Evolutionary conservation across 2,113 vertebrate species (phyloP), one percentile per base, ranked within the genome.

Genomic region (Cranoglanis bouderius): DNA sequence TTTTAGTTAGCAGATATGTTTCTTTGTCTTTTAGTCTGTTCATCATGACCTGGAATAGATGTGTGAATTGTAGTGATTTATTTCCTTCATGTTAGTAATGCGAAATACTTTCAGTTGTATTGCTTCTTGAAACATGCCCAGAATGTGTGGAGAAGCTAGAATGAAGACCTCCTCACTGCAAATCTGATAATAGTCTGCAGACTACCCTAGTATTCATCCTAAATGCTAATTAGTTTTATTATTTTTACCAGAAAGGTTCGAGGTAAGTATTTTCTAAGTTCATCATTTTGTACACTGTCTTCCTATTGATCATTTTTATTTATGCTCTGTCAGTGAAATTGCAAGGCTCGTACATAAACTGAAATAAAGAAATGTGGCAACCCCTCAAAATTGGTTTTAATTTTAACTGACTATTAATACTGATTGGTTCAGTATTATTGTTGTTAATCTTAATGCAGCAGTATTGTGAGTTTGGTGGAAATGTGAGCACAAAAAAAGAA

Each of bases 251-350:
- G 93, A 92, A 94, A 90, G 85, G 90, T 90, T 92, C 85, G 94
- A 92, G 96, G 96, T 96, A 96, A 96, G 95, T 96, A 95, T 96
- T 95, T 94, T 95, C 92, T 94, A 91, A 92, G 87, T 88, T 93
- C 92, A 93, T 94, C 80, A 81, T 95, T 95, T 94, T 95, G 90
- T 95, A 93, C 89, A 90, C 84, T 93, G 90, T 92, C 94, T 84
- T 88, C 57, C 92, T 16, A 83, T 92, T 87, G 92, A 91, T 82
- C 92, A 87, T 92, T 92, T 92, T 93, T 92, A 91, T 93, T 92
- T 94, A 93, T 93, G 94, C 93, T 87, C 65, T 93, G 93, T 95
- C 89, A 85, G 82, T 92, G 88, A 83, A 92, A 89, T 90, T 92
- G 32, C 72, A 77, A 93, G 92, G 91, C 91, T 93, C 77, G 88